Evolutionary conservation across 2,888 invertebrate genomes (phyloP), one percentile per base, ranked within the genome.

Genomic region (Drosophila nigricruria): DNA sequence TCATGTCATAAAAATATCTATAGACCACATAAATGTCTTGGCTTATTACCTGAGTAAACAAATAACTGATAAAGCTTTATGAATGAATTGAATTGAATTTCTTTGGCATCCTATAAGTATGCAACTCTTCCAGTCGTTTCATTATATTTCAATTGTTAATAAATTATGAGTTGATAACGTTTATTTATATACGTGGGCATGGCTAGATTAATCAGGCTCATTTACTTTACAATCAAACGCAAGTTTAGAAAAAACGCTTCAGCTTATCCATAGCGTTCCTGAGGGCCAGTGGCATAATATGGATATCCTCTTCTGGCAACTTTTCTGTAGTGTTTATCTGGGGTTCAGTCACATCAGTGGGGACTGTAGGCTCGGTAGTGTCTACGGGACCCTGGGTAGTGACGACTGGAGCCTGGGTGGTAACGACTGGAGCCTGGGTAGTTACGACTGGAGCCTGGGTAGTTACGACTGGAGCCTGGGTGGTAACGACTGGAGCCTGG

Each of bases 51-150:
- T 12, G 12, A 9, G 34, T 52, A 30, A 20, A 18, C 27, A 16
- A 27, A n/a, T 5, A 27, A 25, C 14, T 50, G 70, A 70, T 70
- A 71, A 70, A 70, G 60, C 18, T 10, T 25, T n/a, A 47, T 57
- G 23, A 70, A 25, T 30, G 20, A 59, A 42, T 25, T 23, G 14
- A 53, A 42, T 25, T 18, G 16, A 27, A 53, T 60, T 54, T 53
- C 9, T 3, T 3, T 9, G 18, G 2, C 58, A 45, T 14, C 76
- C 79, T 32, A 52, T 5, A 77, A 79, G 56, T 77, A 77, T 77
- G 75, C 76, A 68, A 67, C 2, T 1, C 9, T 40, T 38, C 6
- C n/a, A 12, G 5, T 18, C 30, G 20, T 16, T 43, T 42, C n/a
- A 14, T 27, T 49, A 30, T 12, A 59, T 32, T 32, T 58, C 3